Conservation (phyloP, 2,888 invertebrate genomes). For the Agrotis exclamationis region DNA sequence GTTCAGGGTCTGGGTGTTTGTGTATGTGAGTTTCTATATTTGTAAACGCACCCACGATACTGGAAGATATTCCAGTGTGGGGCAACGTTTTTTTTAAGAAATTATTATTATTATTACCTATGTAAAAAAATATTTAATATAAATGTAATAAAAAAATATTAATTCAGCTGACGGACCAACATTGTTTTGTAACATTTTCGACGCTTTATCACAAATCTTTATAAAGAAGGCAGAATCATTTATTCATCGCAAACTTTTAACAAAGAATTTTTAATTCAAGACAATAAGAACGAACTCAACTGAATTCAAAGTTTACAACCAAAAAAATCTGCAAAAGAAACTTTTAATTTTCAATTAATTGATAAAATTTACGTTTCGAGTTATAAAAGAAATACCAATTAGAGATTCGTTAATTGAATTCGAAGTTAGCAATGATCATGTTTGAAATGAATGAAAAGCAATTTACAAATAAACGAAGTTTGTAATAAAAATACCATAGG, state of each 20-base stretch:
- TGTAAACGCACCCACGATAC: too few relatives aligned
- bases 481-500: neutral
- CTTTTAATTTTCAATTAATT: slow-evolving; percentile 45
- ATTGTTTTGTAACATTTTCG: slow-evolving; percentile 1
- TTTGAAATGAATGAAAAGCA: slow-evolving; percentile 34
- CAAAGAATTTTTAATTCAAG: slow-evolving; percentile 30
- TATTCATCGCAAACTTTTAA: slow-evolving; percentile 28
- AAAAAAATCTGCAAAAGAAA: slow-evolving; percentile 22
- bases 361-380: slow-evolving; percentile 34
- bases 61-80: too few relatives aligned
- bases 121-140: too few relatives aligned
- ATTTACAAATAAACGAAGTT: slow-evolving; percentile 33
- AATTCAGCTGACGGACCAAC: too few relatives aligned
- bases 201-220: neutral
- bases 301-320: slow-evolving; percentile 24
- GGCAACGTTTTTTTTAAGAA: too few relatives aligned
- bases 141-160: too few relatives aligned
- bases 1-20: too few relatives aligned
- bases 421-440: slow-evolving; percentile 22
- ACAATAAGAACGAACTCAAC: slow-evolving; percentile 8
- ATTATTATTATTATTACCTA: too few relatives aligned
- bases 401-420: slow-evolving; percentile 46
- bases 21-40: too few relatives aligned
- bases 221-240: slow-evolving; percentile 17
- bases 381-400: slow-evolving; percentile 29